phyloP scores from a whole-genome alignment of 2,113 vertebrate genomes.

The Eulemur macaco region DNA sequence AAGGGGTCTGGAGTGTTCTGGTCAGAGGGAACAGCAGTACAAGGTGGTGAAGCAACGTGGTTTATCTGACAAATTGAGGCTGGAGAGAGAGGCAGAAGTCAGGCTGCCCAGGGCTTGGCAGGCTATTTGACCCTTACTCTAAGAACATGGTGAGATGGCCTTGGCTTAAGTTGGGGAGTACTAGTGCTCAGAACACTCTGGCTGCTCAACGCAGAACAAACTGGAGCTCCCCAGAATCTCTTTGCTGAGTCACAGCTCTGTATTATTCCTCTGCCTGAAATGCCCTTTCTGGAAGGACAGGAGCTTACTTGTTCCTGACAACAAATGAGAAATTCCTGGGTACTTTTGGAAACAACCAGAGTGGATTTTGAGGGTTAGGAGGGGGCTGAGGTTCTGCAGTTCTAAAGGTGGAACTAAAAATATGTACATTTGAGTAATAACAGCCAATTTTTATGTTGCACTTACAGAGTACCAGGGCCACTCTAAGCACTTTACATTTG shows the following conservation, averaged over 20 bases:
- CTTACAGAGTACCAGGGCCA: not conserved
- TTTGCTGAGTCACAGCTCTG: not conserved
- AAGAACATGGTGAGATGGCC: not conserved
- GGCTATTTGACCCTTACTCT: not conserved
- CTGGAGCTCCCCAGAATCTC: not conserved
- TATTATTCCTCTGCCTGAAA: not conserved
- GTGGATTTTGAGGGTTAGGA: not conserved
- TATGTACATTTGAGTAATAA: not conserved
- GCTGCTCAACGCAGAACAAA: not conserved
- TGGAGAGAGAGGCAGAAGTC: not conserved
- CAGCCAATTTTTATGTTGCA: not conserved
- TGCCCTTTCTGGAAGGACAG: not conserved
- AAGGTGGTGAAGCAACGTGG: not conserved
- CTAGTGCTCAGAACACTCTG: not conserved
- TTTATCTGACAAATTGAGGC: not conserved
- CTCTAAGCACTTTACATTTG: not conserved
- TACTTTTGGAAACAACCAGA: not conserved
- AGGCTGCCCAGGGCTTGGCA: not conserved
- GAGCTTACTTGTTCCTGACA: not conserved
- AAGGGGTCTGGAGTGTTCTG: too few species aligned
- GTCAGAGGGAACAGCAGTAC: not conserved
- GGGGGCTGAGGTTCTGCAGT: not conserved
- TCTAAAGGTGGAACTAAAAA: not conserved
- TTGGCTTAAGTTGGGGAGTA: not conserved
- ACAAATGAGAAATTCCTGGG: not conserved